Evolutionary conservation across 2,113 vertebrate species (phyloP).

Genomic region (Mustelus asterias): DNA sequence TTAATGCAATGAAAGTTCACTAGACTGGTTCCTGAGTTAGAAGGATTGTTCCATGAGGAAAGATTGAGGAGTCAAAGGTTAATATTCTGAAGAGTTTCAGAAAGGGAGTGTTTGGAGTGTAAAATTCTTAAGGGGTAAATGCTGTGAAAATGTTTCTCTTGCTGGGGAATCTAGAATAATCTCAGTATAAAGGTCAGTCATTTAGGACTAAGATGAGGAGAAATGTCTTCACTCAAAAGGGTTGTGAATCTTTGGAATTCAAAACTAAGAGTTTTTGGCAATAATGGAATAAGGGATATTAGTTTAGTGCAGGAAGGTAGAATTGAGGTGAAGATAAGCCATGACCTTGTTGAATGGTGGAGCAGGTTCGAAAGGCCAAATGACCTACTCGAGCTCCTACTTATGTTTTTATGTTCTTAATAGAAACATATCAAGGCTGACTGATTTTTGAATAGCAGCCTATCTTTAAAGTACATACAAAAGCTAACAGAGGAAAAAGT

Average conservation of each 20-base stretch:
- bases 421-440: not conserved
- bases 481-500: constrained; percentile 2
- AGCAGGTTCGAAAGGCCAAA: not conserved
- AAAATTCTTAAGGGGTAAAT: not conserved
- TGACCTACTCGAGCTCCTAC: not conserved
- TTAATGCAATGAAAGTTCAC: not conserved
- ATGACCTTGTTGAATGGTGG: not conserved
- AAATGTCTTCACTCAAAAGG: not conserved
- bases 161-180: not conserved
- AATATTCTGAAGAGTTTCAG: not conserved
- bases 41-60: not conserved
- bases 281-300: not conserved
- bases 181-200: not conserved
- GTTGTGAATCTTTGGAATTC: not conserved
- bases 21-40: not conserved
- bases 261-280: not conserved
- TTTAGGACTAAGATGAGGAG: not conserved
- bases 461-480: not conserved
- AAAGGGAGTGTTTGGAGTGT: not conserved
- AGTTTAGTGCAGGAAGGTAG: not conserved
- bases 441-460: not conserved
- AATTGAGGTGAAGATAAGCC: not conserved
- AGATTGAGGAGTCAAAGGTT: not conserved
- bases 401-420: not conserved
- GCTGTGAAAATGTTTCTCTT: not conserved